Conservation (phyloP, 2,113 vertebrate species). For the Silurus glanis region DNA sequence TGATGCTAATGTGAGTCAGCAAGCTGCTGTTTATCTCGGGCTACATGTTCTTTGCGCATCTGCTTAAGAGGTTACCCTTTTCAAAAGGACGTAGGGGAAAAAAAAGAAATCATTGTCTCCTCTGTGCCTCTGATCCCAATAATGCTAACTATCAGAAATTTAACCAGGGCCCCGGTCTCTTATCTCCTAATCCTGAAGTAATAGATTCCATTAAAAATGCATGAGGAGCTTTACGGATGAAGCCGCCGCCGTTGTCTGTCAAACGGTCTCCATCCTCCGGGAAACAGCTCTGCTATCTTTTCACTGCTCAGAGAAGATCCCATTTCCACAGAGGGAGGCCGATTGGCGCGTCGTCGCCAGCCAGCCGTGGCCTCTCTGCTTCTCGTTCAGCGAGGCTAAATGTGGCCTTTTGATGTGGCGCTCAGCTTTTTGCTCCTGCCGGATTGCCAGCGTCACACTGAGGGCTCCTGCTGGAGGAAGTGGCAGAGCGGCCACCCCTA, state of each 20-base stretch:
- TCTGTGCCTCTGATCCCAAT: slow-evolving; percentile 70
- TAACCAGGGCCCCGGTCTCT: slow-evolving; percentile 71
- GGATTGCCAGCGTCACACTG: slow-evolving; percentile 43
- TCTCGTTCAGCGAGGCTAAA: slow-evolving; percentile 29
- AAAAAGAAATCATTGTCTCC: slow-evolving; percentile 62
- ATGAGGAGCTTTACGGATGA: slow-evolving; percentile 65
- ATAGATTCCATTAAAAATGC: slow-evolving; percentile 82
- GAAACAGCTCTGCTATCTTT: slow-evolving; percentile 48
- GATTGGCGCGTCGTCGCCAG: slow-evolving; percentile 11
- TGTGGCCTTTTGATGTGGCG: slow-evolving; percentile 48
- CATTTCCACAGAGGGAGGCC: slow-evolving; percentile 41
- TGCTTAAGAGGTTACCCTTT: slow-evolving; percentile 46
- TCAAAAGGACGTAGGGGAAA: slow-evolving; percentile 28
- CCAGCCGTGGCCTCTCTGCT: slow-evolving; percentile 28
- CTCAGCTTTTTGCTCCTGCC: slow-evolving; percentile 31
- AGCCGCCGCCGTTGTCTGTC: slow-evolving; percentile 51
- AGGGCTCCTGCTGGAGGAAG: slow-evolving; percentile 41
- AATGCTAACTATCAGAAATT: slow-evolving; percentile 79
- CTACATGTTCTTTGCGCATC: slow-evolving; percentile 30
- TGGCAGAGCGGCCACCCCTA: slow-evolving; percentile 37
- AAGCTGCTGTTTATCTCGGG: slow-evolving; percentile 31
- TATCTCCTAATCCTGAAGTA: slow-evolving; percentile 80
- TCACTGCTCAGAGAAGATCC: slow-evolving; percentile 48
- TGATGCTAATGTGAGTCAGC: slow-evolving; percentile 33
- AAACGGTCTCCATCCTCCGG: slow-evolving; percentile 41